Base-by-base conservation (phyloP, 2,888 invertebrate genomes). In the Zelleria hepariella region DNA sequence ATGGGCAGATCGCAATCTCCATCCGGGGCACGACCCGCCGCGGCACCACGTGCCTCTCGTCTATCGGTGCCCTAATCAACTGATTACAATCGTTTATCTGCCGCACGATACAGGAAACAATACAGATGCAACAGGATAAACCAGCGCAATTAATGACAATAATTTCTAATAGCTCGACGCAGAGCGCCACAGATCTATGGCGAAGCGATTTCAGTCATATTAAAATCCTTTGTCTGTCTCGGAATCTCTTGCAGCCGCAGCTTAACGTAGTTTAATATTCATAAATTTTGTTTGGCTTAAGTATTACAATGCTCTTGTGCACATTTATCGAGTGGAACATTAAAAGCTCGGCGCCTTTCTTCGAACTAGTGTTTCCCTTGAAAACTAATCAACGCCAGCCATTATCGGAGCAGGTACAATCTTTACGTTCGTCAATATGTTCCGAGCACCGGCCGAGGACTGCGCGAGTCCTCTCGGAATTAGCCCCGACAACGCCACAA, bases 401-500 rank as follows among this genome's bases (percentile, higher is more conserved):
- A 80, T 85, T 82, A 81, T 71, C 66, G 67, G 68, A 77, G 76
- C 77, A 76, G 67, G 67, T 68, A 68, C 66, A 64, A 68, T 72
- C 73, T 80, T 80, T 75, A 77, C 75, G 74, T 72, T 66, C 74
- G 72, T 68, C 73, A 74, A 82, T 82, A 82, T 78, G 79, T 85
- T 75, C 78, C 23, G 65, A 62, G 62, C 67, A 65, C 67, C 71
- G 73, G 74, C 77, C 78, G 77, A 74, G 67, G 75, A 78, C 75
- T 72, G 71, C 71, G 70, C 71, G 71, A 74, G 75, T 82, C 77
- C 68, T 69, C 73, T 68, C 74, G 74, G 74, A 82, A 86, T 86
- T 85, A 84, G 73, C 74, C 72, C 75, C 68, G 80, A 83, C 87
- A 81, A 78, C 77, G 69, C 76, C 81, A 88, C 88, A 88, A 88